Base-by-base conservation (phyloP, 2,797 vertebrate species). In the Xyrichtys novacula region DNA sequence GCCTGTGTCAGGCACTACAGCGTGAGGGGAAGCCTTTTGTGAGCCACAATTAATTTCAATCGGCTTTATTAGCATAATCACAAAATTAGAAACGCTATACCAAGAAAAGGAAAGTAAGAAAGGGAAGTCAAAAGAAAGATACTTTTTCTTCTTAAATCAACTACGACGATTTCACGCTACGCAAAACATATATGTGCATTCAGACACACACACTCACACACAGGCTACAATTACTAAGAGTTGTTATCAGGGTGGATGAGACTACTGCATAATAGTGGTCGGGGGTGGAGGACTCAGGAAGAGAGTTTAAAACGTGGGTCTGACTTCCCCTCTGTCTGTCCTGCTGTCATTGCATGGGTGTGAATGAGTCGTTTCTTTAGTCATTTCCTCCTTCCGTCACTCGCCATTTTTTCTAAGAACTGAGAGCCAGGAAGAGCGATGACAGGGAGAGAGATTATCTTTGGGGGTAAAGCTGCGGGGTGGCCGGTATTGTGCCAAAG, bases 361-460 rank as follows among this genome's bases (percentile, higher is more conserved):
- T 85, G 74, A 90, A 88, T 86, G 80, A 91, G 61, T 87, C 54
- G 79, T 79, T 89, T 86, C 85, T 91, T 90, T 85, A 91, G 89
- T 89, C 89, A 90, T 83, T 92, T 90, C 90, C 90, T 91, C 80
- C 78, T 85, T 80, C 73, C 65, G 48, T 71, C 73, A 67, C 65
- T 80, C 31, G 22, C 54, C 61, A 26, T 64, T 83, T 82, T 34
- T 78, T 82, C 86, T 85, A 78, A 76, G 71, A 86, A 71, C 57
- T 65, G 56, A 10, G 10, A 84, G 76, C 61, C 59, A 83, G 74
- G 16, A 5, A 78, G 6, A 48, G 66, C 20, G 54, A 75, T 65
- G 78, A 77, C 58, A 86, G 48, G 50, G 67, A 81, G 42, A 74
- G 69, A 81, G 72, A 82, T 71, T 76, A 81, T 74, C 55, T 71